Conservation (phyloP, 2,888 invertebrate genomes). For the Plagiodera versicolora region DNA sequence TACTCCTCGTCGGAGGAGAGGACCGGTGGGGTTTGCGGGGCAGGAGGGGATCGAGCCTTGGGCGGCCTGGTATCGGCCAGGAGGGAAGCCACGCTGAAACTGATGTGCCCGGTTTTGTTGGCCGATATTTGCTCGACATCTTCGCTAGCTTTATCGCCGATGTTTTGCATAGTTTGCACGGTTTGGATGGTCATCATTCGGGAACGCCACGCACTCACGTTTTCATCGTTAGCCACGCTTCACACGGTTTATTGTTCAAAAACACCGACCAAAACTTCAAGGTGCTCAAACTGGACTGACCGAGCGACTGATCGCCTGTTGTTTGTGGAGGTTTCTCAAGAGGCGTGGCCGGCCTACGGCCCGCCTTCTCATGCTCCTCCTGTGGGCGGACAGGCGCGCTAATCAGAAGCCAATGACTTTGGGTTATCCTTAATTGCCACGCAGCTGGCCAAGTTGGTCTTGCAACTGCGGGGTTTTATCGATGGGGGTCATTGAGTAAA, state of each 20-base stretch:
- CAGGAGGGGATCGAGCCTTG: slow-evolving; percentile 57
- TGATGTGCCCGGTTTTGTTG: slow-evolving; percentile 67
- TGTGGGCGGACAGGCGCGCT: slow-evolving; percentile 37
- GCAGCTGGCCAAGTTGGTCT: slow-evolving; percentile 32
- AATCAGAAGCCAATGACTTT: slow-evolving; percentile 41
- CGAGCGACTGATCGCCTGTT: slow-evolving; percentile 38
- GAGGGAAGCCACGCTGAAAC: slow-evolving; percentile 87
- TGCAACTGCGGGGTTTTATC: slow-evolving; percentile 7
- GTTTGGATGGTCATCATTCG: slow-evolving; percentile 72
- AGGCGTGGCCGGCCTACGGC: slow-evolving; percentile 24
- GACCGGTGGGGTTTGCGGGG: slow-evolving; percentile 45
- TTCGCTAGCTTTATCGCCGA: slow-evolving; percentile 51
- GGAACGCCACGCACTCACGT: slow-evolving; percentile 50
- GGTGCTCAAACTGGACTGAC: slow-evolving; percentile 45
- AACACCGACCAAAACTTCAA: slow-evolving; percentile 39
- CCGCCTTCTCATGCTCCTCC: slow-evolving; percentile 35
- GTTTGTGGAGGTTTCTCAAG: slow-evolving; percentile 26
- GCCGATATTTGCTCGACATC: slow-evolving; percentile 42
- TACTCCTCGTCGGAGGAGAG: slow-evolving; percentile 65
- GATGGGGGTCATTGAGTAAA: neutral
- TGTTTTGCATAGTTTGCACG: slow-evolving; percentile 48
- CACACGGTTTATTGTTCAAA: slow-evolving; percentile 26
- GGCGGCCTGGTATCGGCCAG: slow-evolving; percentile 77
- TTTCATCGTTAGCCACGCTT: slow-evolving; percentile 20
- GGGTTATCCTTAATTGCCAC: slow-evolving; percentile 38